These are phyloP conservation scores for Sepioteuthis lessoniana DNA, from an alignment of 2,888 invertebrate genomes.

Conservation along the genomic window DNA sequence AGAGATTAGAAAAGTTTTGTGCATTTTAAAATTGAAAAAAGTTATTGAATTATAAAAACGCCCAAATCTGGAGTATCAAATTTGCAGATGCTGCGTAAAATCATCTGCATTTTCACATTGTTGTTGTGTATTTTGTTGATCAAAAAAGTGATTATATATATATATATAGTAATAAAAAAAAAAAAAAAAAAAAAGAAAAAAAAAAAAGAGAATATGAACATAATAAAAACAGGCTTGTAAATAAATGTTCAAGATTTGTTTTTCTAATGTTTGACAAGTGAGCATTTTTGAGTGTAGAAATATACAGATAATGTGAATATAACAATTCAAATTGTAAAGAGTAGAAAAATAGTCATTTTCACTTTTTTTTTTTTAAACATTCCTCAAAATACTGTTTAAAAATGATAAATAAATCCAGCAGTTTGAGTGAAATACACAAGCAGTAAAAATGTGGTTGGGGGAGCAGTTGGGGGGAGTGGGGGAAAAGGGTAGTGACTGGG, in stretches of 20 bases:
- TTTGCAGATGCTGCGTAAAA: background rate
- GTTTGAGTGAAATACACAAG: constrained; percentile 25
- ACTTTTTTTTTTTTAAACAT: background rate
- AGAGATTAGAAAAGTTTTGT: background rate
- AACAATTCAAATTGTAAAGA: background rate
- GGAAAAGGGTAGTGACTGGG: background rate
- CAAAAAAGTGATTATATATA: constrained; percentile 15
- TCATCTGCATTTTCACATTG: background rate
- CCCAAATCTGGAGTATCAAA: background rate
- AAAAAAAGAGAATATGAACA: background rate
- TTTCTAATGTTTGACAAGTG: background rate
- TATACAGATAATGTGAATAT: constrained; percentile 33
- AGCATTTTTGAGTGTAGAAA: constrained; percentile 33
- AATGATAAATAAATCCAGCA: constrained; percentile 33
- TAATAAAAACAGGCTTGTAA: background rate
- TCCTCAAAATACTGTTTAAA: constrained; percentile 25
- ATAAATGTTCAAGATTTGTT: background rate
- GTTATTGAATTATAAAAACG: background rate
- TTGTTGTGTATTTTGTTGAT: background rate
- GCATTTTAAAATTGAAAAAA: background rate
- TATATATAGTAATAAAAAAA: too few species aligned
- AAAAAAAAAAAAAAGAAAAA: too few species aligned
- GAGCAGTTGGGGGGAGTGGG: background rate
- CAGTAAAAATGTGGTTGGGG: background rate
- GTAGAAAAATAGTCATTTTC: constrained; percentile 33